Evolutionary conservation across 1,140 invertebrate species (phyloP), one percentile per base, ranked within the genome.

Genomic region (Drosophila eugracilis): DNA sequence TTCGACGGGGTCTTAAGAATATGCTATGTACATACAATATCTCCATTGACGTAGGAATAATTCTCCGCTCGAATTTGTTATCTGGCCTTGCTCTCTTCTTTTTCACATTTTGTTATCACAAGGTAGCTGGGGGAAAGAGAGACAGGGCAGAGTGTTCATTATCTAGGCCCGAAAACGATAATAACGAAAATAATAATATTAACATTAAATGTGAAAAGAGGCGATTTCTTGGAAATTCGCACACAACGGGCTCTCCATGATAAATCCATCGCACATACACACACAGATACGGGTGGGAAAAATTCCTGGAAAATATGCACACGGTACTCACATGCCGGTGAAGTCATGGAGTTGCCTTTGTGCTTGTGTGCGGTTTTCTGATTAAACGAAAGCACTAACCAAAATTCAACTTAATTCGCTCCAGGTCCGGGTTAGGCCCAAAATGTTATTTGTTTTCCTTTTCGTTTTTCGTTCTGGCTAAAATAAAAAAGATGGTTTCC

Each of bases 371-470:
- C 41, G 66, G 57, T 59, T 78, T 84, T 84, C 80, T 84, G 80
- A 84, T 84, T 84, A 85, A 84, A 67, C 72, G 81, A 80, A 86
- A 86, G 80, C 81, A 84, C 72, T 76, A 84, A 84, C 70, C 39
- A 67, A 78, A 73, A 63, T 80, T 80, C 72, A 80, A 67, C 60
- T 73, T 79, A 79, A 84, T 85, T 84, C 53, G 60, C 48, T 80
- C 49, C 47, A 37, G 57, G 71, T 45, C 59, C 52, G 55, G 58
- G 62, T 66, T 55, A 57, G 34, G 10, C 22, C 54, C 55, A 14
- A 60, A 62, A 45, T 15, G 21, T 37, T 22, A 60, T 28, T 30
- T 9, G 24, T 41, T 53, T 14, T 10, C 12, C 22, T 53, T 32
- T 28, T 28, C 30, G 0, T 30, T 2, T 50, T 50, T n/a, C 12